These are phyloP conservation scores for Danaus melanippus DNA, from an alignment of 1,140 invertebrate genomes.

Conservation along the genomic window DNA sequence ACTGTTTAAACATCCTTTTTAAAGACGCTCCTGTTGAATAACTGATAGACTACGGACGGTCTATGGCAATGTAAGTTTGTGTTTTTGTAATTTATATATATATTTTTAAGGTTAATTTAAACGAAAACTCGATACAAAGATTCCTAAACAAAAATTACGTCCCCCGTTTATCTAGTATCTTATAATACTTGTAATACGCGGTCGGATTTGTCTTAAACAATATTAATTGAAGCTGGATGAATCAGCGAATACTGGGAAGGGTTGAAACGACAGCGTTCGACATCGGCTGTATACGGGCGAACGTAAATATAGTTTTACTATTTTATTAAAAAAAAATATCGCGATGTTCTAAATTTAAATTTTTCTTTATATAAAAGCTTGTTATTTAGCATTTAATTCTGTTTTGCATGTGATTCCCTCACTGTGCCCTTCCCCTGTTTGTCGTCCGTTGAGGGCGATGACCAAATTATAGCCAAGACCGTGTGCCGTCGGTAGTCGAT, in stretches of 20 bases:
- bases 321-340: constrained; percentile 8
- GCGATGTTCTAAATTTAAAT: constrained; percentile 62
- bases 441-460: constrained; percentile 39
- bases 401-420: too few relatives aligned
- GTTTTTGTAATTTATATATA: constrained; percentile 4
- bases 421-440: background rate
- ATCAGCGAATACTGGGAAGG: constrained; percentile 46
- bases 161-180: constrained; percentile 1
- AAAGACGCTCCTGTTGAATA: constrained; percentile 48
- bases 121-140: too few relatives aligned
- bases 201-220: constrained; percentile 59
- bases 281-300: too few relatives aligned
- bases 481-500: constrained; percentile 36
- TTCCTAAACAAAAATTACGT: too few relatives aligned
- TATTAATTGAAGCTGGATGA: constrained; percentile 63
- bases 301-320: constrained; percentile 13
- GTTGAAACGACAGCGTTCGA: constrained; percentile 32
- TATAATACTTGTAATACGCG: constrained; percentile 57
- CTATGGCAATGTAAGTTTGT: background rate
- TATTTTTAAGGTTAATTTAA: too few relatives aligned
- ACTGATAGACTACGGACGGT: constrained; percentile 31
- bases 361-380: constrained; percentile 10
- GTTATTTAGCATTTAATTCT: too few relatives aligned
- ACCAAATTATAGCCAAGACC: constrained; percentile 61
- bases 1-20: constrained; percentile 55